These are phyloP conservation scores for Yoshiicerus persimilis DNA, from an alignment of 1,140 invertebrate genomes.

Conservation along the genomic window DNA sequence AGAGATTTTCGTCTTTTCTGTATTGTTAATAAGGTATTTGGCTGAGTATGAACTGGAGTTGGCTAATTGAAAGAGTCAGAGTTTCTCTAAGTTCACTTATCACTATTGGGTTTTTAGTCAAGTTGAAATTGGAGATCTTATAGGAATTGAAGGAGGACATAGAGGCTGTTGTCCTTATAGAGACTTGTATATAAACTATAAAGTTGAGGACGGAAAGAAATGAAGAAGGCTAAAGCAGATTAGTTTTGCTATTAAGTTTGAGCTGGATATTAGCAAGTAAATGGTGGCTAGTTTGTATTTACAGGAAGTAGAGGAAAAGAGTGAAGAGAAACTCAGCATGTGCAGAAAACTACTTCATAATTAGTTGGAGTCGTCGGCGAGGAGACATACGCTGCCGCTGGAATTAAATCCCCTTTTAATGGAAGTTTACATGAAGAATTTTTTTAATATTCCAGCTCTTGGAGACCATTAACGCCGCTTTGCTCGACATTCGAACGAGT, in stretches of 20 bases:
- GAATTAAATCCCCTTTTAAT: slow-evolving; percentile 40
- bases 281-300: not conserved
- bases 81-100: not conserved
- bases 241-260: slow-evolving; percentile 13
- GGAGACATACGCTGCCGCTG: not conserved
- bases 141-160: too few species aligned
- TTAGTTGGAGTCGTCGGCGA: slow-evolving; percentile 26
- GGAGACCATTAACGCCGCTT: slow-evolving; percentile 33
- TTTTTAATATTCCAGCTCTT: slow-evolving; percentile 38
- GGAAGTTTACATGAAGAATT: slow-evolving; percentile 34
- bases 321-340: not conserved
- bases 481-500: not conserved
- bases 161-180: not conserved
- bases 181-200: not conserved
- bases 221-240: slow-evolving; percentile 6
- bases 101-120: not conserved
- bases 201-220: not conserved
- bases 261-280: not conserved
- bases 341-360: slow-evolving; percentile 38
- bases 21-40: not conserved
- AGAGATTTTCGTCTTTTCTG: not conserved
- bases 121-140: not conserved
- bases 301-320: not conserved
- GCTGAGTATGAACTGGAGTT: not conserved
- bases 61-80: not conserved